Evolutionary conservation across 2,113 vertebrate genomes (phyloP).

Genomic region (Carlito syrichta): DNA sequence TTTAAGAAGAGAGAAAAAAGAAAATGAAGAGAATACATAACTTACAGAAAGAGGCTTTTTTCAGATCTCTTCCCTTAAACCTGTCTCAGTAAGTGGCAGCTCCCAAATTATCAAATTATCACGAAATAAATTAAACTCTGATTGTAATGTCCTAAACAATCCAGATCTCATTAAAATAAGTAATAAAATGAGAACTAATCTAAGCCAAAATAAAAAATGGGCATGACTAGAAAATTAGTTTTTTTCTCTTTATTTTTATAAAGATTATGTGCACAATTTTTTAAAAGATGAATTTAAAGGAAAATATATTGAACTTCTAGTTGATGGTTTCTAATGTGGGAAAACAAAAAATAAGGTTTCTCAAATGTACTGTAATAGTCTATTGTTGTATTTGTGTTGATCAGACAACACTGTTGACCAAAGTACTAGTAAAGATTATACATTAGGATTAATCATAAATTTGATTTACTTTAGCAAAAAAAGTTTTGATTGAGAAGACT

Average conservation of each 20-base stretch:
- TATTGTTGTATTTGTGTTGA: not conserved
- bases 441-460: not conserved
- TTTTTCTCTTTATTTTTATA: not conserved
- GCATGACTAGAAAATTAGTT: not conserved
- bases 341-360: not conserved
- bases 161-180: not conserved
- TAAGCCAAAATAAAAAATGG: not conserved
- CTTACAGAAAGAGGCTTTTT: not conserved
- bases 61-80: not conserved
- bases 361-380: not conserved
- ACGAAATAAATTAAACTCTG: not conserved
- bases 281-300: not conserved
- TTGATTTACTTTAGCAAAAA: not conserved
- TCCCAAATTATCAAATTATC: not conserved
- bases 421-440: not conserved
- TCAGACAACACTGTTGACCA: not conserved
- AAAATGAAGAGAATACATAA: not conserved
- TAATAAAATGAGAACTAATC: not conserved
- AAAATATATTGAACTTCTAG: not conserved
- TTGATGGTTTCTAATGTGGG: not conserved
- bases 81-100: not conserved
- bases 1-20: not conserved
- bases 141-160: not conserved
- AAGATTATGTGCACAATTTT: not conserved
- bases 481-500: not conserved